A percentile compares a stretch with the other conserved stretches of the same genome.
phyloP scores from a whole-genome alignment of 2,113 vertebrate species.

The Rynchops niger region DNA sequence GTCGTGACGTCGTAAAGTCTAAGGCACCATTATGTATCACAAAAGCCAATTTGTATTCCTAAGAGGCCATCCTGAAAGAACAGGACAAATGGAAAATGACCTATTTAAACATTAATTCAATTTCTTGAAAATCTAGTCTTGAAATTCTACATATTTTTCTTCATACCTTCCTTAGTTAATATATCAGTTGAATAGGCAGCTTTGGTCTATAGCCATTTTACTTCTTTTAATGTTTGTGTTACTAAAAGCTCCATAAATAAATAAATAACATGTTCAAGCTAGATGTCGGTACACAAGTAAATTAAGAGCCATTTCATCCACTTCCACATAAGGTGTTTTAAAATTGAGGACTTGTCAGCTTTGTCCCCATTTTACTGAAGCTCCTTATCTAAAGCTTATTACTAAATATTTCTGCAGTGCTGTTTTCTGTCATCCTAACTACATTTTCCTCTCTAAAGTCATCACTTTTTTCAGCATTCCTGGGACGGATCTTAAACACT shows the following conservation, averaged over 20 bases:
- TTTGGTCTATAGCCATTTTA: neutral
- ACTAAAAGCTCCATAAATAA: neutral
- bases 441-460: neutral
- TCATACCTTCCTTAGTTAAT: neutral
- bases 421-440: neutral
- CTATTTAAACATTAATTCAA: neutral
- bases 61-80: neutral
- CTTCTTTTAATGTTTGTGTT: neutral
- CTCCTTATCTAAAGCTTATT: neutral
- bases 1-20: neutral
- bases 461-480: neutral
- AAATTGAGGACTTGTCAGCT: neutral
- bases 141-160: neutral
- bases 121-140: neutral
- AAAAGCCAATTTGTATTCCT: neutral
- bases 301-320: neutral
- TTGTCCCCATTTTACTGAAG: neutral
- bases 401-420: neutral
- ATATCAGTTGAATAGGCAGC: neutral
- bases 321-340: neutral
- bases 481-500: neutral
- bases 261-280: neutral
- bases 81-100: neutral
- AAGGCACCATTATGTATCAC: neutral
- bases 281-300: neutral